These are phyloP conservation scores for Paratrypauchen microcephalus DNA, from an alignment of 2,797 vertebrate genomes.

Conservation along the genomic window DNA sequence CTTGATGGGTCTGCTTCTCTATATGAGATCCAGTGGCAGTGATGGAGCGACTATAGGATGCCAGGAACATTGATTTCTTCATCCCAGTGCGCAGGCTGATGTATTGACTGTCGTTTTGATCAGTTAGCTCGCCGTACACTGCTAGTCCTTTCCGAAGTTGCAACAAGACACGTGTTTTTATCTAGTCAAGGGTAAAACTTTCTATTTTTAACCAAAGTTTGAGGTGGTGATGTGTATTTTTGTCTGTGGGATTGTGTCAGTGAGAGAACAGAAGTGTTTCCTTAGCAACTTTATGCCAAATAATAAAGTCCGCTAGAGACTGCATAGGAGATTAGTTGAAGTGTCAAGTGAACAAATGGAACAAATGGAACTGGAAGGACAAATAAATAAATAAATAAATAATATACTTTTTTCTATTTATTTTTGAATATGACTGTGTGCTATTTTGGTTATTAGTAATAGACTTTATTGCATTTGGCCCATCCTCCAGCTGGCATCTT, in stretches of 20 bases:
- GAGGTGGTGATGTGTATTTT: constrained; percentile 14
- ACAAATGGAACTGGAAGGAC: too few species aligned
- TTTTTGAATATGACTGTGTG: background rate
- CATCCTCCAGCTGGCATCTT: background rate
- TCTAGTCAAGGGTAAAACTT: constrained; percentile 13
- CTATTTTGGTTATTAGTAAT: background rate
- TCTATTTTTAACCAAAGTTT: constrained; percentile 21
- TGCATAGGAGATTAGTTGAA: too few species aligned
- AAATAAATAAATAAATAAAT: too few species aligned
- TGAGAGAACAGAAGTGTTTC: constrained; percentile 17
- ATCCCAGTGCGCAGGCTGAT: constrained; percentile 64
- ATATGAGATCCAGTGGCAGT: constrained; percentile 66
- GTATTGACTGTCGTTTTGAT: constrained; percentile 60
- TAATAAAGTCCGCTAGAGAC: background rate
- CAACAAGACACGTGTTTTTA: constrained; percentile 41
- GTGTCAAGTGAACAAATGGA: too few species aligned
- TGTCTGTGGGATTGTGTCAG: background rate
- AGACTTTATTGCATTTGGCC: background rate
- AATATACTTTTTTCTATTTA: too few species aligned
- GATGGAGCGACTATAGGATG: constrained; percentile 60
- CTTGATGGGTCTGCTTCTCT: constrained; percentile 63
- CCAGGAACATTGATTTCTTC: constrained; percentile 77
- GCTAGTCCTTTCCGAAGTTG: constrained; percentile 40
- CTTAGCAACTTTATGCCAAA: background rate
- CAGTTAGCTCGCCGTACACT: constrained; percentile 52